A percentile compares a stretch with the other conserved stretches of the same genome.
Evolutionary conservation across 2,888 invertebrate genomes (phyloP).

Genomic region (Iphiclides podalirius): DNA sequence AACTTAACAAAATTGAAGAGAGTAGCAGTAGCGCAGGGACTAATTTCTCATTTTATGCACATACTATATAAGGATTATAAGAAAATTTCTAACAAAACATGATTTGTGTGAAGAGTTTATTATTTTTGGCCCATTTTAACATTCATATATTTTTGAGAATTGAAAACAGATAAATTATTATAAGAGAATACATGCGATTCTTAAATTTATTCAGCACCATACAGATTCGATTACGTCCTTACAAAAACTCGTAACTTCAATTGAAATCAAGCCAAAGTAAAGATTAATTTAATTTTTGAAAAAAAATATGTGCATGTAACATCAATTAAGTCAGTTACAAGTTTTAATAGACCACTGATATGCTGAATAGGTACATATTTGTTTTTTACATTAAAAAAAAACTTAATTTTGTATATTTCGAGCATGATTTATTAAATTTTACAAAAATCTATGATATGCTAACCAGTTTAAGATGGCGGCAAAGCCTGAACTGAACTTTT

Average conservation of each 20-base stretch:
- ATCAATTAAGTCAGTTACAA: slow-evolving; percentile 11
- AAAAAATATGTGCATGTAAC: not conserved
- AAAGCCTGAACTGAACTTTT: too few species aligned
- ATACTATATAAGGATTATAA: too few species aligned
- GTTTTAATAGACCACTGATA: slow-evolving; percentile 17
- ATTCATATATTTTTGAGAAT: slow-evolving; percentile 52
- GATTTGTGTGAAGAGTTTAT: slow-evolving; percentile 74
- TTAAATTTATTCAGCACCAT: slow-evolving; percentile 29
- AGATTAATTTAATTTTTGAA: not conserved
- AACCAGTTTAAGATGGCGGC: slow-evolving; percentile 3
- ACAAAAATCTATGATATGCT: slow-evolving; percentile 42
- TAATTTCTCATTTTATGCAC: too few species aligned
- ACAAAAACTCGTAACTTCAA: slow-evolving; percentile 24
- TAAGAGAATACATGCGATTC: slow-evolving; percentile 24
- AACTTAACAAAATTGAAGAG: too few species aligned
- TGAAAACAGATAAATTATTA: slow-evolving; percentile 38
- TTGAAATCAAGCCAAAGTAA: not conserved
- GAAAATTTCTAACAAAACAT: slow-evolving; percentile 8
- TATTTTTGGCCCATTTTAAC: slow-evolving; percentile 67
- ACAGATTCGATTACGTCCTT: slow-evolving; percentile 31
- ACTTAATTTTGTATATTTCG: slow-evolving; percentile 27
- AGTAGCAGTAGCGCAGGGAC: too few species aligned
- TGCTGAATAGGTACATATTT: slow-evolving; percentile 13
- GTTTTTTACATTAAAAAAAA: slow-evolving; percentile 9
- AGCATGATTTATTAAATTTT: slow-evolving; percentile 38